Evolutionary conservation across 2,888 invertebrate species (phyloP), one percentile per base, ranked within the genome.

Genomic region (Bugulina stolonifera): DNA sequence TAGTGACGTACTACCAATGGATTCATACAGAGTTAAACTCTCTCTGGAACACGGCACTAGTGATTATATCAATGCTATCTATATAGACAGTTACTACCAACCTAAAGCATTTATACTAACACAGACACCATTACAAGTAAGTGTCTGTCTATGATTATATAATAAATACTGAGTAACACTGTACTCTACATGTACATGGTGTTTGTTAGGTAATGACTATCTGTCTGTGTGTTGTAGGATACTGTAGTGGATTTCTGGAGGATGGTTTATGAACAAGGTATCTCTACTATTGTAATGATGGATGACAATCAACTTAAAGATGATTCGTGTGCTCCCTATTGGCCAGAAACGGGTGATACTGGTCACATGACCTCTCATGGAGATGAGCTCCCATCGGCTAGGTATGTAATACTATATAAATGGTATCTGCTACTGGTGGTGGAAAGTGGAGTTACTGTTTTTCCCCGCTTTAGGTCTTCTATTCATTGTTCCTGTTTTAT

Each of bases 221-320:
- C 18, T 18, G n/a, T n/a, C n/a, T n/a, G n/a, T n/a, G n/a, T n/a
- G n/a, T 22, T 22, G 1, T 54, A 69, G 55, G 77, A 77, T 23
- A 84, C 84, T 10, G 77, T 83, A 18, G 75, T 77, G 1, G 83
- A 83, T 75, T 84, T 84, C 78, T 84, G 84, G 84, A 79, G 78
- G 69, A 76, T 83, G 69, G 78, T 84, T n/a, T 81, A 81, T 73
- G 82, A 84, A 72, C 77, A 80, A 54, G 74, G 80, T 27, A 78
- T 82, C 5, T 74, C 74, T 32, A 80, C 80, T 1, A 80, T 84
- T 18, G 80, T 82, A 18, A 81, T 80, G 80, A 76, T 83, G 77
- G 76, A 77, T 73, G 80, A 80, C 54, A 23, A 25, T 1, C 78
- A 79, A 25, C 79, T 77, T 74, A 76, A 76, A 54, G 81, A 81